A percentile compares a stretch with the other conserved stretches of the same genome.
Conservation (phyloP, 2,797 vertebrate species). For the Vultur gryphus region DNA sequence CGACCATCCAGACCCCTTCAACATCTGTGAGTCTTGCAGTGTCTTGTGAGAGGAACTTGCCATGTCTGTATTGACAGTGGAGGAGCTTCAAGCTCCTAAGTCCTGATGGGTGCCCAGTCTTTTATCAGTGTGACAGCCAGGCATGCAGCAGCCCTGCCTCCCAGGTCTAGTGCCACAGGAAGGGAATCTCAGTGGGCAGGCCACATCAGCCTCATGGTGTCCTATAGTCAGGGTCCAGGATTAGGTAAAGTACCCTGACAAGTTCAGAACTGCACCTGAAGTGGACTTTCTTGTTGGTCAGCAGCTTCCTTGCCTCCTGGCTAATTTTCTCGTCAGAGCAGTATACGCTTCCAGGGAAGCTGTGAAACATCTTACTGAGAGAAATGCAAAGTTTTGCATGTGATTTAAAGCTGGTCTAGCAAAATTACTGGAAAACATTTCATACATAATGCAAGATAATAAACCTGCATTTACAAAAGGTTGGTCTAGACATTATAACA, state of each 20-base stretch:
- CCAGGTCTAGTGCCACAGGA: background rate
- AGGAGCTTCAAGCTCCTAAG: background rate
- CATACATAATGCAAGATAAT: background rate
- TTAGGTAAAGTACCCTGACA: background rate
- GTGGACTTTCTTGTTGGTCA: background rate
- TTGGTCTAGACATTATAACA: background rate
- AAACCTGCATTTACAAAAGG: background rate
- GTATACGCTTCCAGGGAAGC: background rate
- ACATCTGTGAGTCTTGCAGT: background rate
- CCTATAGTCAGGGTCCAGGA: background rate
- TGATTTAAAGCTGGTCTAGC: background rate
- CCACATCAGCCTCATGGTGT: fast-evolving
- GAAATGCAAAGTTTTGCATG: background rate
- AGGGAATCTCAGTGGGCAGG: fast-evolving
- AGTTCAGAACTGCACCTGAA: background rate
- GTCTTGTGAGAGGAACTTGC: background rate
- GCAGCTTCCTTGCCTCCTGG: background rate
- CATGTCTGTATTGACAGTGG: background rate
- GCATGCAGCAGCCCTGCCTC: background rate
- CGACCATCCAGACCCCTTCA: fast-evolving
- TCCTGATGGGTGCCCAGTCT: background rate
- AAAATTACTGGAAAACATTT: background rate
- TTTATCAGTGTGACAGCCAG: background rate
- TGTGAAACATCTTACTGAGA: background rate
- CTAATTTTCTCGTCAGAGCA: background rate